phyloP scores from a whole-genome alignment of 2,113 vertebrate species.

The Atlantisia rogersi region DNA sequence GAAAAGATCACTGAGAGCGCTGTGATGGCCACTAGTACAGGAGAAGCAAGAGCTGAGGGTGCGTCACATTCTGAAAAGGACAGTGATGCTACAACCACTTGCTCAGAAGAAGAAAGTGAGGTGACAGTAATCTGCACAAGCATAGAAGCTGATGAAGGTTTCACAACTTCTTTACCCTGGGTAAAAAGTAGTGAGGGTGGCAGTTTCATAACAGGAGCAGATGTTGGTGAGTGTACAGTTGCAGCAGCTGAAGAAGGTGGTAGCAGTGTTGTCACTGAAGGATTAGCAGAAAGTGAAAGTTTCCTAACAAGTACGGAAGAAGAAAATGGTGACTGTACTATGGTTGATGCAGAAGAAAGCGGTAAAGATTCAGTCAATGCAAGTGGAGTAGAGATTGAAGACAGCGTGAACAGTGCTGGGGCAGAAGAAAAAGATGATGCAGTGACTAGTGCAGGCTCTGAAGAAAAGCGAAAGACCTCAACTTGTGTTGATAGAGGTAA shows the following conservation, averaged over 20 bases:
- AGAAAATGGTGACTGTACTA: slow-evolving; percentile 58
- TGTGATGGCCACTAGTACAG: slow-evolving; percentile 69
- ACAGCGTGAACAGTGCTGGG: slow-evolving; percentile 52
- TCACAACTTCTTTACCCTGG: not conserved
- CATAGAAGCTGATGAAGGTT: slow-evolving; percentile 80
- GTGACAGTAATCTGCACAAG: slow-evolving; percentile 65
- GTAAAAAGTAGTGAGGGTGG: not conserved
- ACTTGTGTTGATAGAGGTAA: slow-evolving; percentile 11
- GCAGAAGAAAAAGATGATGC: slow-evolving; percentile 82
- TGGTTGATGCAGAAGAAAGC: slow-evolving; percentile 56
- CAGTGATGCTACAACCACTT: slow-evolving; percentile 69
- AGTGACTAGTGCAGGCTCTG: slow-evolving; percentile 81
- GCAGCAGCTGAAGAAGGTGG: slow-evolving; percentile 74
- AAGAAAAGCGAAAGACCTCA: slow-evolving; percentile 69
- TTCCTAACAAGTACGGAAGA: slow-evolving; percentile 77
- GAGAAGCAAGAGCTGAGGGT: slow-evolving; percentile 10
- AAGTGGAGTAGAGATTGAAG: not conserved
- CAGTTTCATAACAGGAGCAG: slow-evolving; percentile 6
- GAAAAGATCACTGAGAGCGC: slow-evolving; percentile 28
- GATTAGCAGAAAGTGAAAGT: slow-evolving; percentile 73
- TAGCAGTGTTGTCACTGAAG: slow-evolving; percentile 71
- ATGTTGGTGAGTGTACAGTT: slow-evolving; percentile 63
- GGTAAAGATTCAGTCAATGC: not conserved
- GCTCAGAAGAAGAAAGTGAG: slow-evolving; percentile 38
- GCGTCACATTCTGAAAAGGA: slow-evolving; percentile 4